Evolutionary conservation across 2,113 vertebrate genomes (phyloP).

Genomic region (Bujurquina vittata): DNA sequence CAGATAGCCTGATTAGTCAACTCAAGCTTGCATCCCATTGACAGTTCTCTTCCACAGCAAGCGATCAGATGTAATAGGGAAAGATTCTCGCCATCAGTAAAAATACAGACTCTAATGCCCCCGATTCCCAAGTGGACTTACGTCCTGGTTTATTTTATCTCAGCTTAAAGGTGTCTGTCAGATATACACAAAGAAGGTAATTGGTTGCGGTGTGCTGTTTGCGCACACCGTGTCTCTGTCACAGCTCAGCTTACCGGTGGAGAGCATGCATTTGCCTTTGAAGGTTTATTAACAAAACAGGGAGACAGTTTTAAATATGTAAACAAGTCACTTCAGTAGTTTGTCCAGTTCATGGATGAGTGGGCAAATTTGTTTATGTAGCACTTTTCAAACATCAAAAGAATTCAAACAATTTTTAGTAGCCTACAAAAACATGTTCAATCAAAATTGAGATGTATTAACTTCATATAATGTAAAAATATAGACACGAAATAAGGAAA

Average conservation of each 20-base stretch:
- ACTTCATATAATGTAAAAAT: no score
- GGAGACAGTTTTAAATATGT: constrained; percentile 20
- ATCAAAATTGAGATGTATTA: no score
- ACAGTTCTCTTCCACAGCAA: constrained; percentile 20
- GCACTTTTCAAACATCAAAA: background rate
- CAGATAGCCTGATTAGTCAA: constrained; percentile 59
- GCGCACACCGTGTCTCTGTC: background rate
- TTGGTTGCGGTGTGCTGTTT: constrained; percentile 35
- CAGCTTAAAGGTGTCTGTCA: constrained; percentile 36
- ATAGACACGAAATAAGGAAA: no score
- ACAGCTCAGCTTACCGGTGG: background rate
- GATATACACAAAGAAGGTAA: constrained; percentile 39
- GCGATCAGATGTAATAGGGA: constrained; percentile 29
- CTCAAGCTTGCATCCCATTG: constrained; percentile 44
- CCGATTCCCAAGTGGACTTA: constrained; percentile 16
- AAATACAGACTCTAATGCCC: constrained; percentile 41
- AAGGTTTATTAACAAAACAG: constrained; percentile 23
- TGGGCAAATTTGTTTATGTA: background rate
- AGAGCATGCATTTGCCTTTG: background rate
- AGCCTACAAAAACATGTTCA: no score
- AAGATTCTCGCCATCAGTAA: constrained; percentile 34
- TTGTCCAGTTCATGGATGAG: background rate
- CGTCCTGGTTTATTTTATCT: constrained; percentile 39
- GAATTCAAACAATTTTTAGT: no score
- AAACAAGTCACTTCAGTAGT: background rate